Conservation (phyloP, 2,888 invertebrate genomes). For the Ectobius pallidus region DNA sequence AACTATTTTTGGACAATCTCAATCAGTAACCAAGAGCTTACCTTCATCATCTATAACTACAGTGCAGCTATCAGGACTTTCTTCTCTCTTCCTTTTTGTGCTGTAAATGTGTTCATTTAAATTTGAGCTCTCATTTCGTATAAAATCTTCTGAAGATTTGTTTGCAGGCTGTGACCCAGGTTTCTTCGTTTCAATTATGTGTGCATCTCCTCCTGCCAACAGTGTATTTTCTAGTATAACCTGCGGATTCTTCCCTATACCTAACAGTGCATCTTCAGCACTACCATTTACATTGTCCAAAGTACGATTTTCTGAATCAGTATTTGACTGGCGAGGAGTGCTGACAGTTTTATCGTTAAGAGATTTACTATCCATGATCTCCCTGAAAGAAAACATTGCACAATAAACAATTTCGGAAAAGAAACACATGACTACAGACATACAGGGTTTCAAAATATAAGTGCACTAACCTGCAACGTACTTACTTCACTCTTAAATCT, state of each 20-base stretch:
- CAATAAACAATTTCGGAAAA: no score
- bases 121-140: constrained; percentile 8
- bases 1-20: no score
- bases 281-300: neutral
- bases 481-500: no score
- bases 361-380: neutral
- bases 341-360: neutral
- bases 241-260: neutral
- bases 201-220: neutral
- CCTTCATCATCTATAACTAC: constrained; percentile 9
- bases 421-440: no score
- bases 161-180: neutral
- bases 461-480: no score
- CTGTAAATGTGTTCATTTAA: neutral
- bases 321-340: neutral
- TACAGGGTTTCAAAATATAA: no score
- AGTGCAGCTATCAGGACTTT: constrained; percentile 3
- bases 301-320: no score
- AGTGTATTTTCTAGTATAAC: neutral
- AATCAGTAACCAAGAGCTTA: no score
- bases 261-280: neutral
- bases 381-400: constrained; percentile 5
- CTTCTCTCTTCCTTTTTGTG: constrained; percentile 8
- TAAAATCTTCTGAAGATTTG: constrained; percentile 24
- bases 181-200: neutral